Evolutionary conservation across 2,888 invertebrate genomes (phyloP).

Genomic region (Lypha dubia): DNA sequence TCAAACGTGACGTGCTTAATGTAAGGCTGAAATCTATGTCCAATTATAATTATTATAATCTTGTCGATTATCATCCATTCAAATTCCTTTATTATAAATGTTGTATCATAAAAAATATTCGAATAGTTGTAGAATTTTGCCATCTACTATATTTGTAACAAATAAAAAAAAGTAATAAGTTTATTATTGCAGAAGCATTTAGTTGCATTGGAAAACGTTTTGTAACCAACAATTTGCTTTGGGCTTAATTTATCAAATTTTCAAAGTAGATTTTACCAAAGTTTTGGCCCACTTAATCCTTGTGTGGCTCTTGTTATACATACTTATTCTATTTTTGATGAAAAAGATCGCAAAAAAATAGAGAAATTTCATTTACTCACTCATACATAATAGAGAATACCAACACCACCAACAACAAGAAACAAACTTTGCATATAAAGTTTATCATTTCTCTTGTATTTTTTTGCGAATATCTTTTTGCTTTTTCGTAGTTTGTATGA

Average conservation of each 20-base stretch:
- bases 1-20: too few species aligned
- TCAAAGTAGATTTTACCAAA: conserved; percentile 26
- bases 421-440: conserved; percentile 62
- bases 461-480: conserved; percentile 6
- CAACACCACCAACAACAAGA: conserved; percentile 39
- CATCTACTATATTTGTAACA: background rate
- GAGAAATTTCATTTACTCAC: conserved; percentile 16
- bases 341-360: conserved; percentile 34
- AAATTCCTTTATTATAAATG: too few species aligned
- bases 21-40: too few species aligned
- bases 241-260: conserved; percentile 24
- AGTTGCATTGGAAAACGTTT: background rate
- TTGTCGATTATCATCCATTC: too few species aligned
- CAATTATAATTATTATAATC: too few species aligned
- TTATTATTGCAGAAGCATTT: background rate
- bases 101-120: background rate
- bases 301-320: conserved; percentile 45
- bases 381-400: conserved; percentile 8
- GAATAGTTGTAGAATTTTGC: background rate
- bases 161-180: background rate
- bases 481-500: conserved; percentile 53
- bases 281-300: conserved; percentile 63
- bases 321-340: conserved; percentile 6
- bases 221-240: background rate
- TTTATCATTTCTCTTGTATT: conserved; percentile 52